Base-by-base conservation (phyloP, 2,113 vertebrate genomes). In the Calypte anna region DNA sequence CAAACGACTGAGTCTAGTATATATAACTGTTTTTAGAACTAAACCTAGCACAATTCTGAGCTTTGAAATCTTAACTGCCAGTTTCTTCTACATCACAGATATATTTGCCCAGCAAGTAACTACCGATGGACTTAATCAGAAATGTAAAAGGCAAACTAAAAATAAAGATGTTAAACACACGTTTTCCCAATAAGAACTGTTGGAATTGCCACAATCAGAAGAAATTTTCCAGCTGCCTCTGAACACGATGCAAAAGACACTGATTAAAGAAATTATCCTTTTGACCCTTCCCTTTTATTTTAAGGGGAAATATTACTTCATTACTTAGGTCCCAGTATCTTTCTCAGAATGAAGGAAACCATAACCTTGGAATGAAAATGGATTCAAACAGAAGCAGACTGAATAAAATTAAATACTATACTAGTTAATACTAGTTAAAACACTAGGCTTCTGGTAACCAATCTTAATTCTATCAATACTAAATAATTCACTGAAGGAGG, bases 231-330 rank as follows among this genome's bases (percentile, higher is more conserved):
- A 36, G 20, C 33, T 73, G 81, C 96, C 97, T 96, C 96, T 97
- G 95, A 98, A 98, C 91, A 97, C 79, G 94, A 97, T 85, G 97
- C 97, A 97, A 96, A 97, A 98, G 98, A 97, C 89, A 94, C 72
- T 92, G 82, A 98, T 98, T 97, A 98, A 96, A 96, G 55, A 92
- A 95, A 88, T 92, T 79, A 96, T 95, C 96, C 80, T 97, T 96
- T 85, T 97, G 93, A 98, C 96, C 97, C 91, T 84, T 95, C 81
- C 93, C 81, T 88, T 63, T 68, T 72, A 87, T 67, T 89, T 68
- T 75, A 88, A 82, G 62, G 20, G 36, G 59, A 88, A 86, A 30
- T 12, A 31, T 75, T 58, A 59, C 24, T 54, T 2, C 7, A 5
- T 72, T 90, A 86, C 24, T 90, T 53, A 38, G 28, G 36, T 91